A percentile compares a stretch with the other conserved stretches of the same genome.
Evolutionary conservation across 2,797 vertebrate genomes (phyloP).

Genomic region (Fundulus diaphanus): DNA sequence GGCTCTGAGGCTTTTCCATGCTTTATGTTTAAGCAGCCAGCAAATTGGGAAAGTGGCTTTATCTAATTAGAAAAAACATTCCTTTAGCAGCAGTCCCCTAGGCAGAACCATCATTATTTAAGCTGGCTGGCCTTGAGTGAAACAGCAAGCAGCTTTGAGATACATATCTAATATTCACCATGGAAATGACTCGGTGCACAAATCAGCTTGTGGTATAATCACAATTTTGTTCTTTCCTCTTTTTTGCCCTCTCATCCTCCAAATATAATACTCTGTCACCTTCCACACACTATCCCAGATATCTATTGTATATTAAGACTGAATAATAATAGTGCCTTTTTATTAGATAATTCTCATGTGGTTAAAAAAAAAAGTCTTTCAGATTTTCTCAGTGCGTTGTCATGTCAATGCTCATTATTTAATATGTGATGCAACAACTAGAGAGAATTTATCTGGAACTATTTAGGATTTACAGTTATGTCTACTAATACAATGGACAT

Average conservation of each 20-base stretch:
- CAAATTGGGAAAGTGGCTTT: conserved; percentile 83
- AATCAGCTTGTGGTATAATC: conserved; percentile 67
- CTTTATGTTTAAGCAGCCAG: conserved; percentile 82
- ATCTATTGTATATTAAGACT: conserved; percentile 61
- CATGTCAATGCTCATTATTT: conserved; percentile 42
- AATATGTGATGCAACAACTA: conserved; percentile 47
- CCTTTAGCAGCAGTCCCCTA: conserved; percentile 77
- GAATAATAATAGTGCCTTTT: conserved; percentile 65
- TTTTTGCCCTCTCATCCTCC: conserved; percentile 34
- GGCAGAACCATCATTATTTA: conserved; percentile 83
- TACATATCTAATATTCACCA: conserved; percentile 75
- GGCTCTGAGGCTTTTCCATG: conserved; percentile 75
- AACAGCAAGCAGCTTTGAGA: conserved; percentile 70
- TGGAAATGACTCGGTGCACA: conserved; percentile 63
- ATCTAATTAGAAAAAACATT: conserved; percentile 84
- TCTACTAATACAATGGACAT: conserved; percentile 24
- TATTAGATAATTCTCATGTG: conserved; percentile 62
- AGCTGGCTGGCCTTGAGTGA: conserved; percentile 78
- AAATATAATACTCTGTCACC: conserved; percentile 45
- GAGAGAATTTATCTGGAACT: conserved; percentile 54
- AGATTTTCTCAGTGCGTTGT: conserved; percentile 53
- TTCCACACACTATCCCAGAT: conserved; percentile 34
- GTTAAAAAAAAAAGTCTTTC: conserved; percentile 43
- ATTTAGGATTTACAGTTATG: conserved; percentile 26
- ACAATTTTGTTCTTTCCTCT: conserved; percentile 45